phyloP scores from a whole-genome alignment of 2,888 invertebrate genomes.

The Oscheius sp. region DNA sequence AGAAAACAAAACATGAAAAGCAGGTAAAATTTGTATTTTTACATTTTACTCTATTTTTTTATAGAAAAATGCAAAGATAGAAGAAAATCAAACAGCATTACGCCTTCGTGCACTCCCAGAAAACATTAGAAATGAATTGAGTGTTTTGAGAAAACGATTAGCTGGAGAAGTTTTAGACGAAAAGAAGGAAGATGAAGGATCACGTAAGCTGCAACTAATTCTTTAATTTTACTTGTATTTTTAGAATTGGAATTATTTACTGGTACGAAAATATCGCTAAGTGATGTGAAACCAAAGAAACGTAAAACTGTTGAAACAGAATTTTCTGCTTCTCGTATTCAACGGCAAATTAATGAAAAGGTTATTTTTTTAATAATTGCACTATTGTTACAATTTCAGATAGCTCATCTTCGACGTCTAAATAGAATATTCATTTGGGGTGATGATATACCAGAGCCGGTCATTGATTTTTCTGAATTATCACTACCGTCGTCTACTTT shows the following conservation, averaged over 20 bases:
- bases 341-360: slow-evolving; percentile 16
- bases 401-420: slow-evolving; percentile 51
- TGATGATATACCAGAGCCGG: slow-evolving; percentile 64
- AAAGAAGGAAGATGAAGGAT: slow-evolving; percentile 7
- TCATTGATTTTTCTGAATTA: slow-evolving; percentile 63
- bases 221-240: neutral
- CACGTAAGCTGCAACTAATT: neutral
- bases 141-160: neutral
- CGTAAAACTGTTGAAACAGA: neutral
- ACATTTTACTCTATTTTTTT: neutral
- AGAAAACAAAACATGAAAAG: slow-evolving; percentile 30
- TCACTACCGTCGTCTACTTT: slow-evolving; percentile 42
- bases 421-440: slow-evolving; percentile 71
- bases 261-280: neutral
- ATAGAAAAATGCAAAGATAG: neutral
- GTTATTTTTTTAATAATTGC: neutral
- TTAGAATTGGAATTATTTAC: slow-evolving; percentile 27
- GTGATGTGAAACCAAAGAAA: slow-evolving; percentile 5
- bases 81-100: slow-evolving; percentile 5
- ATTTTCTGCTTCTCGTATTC: neutral
- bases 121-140: slow-evolving; percentile 35
- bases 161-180: slow-evolving; percentile 25
- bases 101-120: slow-evolving; percentile 38
- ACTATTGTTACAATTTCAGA: slow-evolving; percentile 39
- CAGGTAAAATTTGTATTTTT: neutral